Conservation (phyloP, 2,797 vertebrate species). For the Centropyge bicolor region DNA sequence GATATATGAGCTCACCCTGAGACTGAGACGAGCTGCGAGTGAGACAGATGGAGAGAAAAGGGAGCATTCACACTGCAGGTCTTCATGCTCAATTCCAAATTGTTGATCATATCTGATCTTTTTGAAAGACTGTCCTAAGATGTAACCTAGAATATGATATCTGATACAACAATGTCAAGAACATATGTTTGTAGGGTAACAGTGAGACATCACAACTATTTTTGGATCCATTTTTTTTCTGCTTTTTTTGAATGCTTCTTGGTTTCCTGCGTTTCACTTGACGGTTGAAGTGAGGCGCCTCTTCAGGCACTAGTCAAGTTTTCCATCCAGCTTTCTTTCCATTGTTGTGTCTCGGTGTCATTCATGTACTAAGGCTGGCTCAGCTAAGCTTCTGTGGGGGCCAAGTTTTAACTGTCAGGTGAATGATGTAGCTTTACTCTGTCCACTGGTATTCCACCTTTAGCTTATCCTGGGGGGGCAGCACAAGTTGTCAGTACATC, state of each 20-base stretch:
- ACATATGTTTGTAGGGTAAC: neutral
- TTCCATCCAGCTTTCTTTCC: slow-evolving; percentile 55
- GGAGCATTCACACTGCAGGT: slow-evolving; percentile 15
- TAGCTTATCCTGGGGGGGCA: slow-evolving; percentile 24
- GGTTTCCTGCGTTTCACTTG: neutral
- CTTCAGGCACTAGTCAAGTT: slow-evolving; percentile 46
- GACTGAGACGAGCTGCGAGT: slow-evolving; percentile 44
- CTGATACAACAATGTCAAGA: slow-evolving; percentile 12
- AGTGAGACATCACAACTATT: slow-evolving; percentile 13
- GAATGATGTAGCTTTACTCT: slow-evolving; percentile 21
- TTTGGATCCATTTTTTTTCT: neutral
- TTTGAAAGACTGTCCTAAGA: slow-evolving; percentile 21
- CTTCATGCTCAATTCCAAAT: slow-evolving; percentile 39
- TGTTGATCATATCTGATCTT: slow-evolving; percentile 47
- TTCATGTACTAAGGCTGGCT: slow-evolving; percentile 52
- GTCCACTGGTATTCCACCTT: slow-evolving; percentile 26
- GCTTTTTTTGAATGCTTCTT: neutral
- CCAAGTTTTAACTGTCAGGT: slow-evolving; percentile 37
- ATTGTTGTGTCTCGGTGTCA: slow-evolving; percentile 53
- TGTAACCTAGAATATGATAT: slow-evolving; percentile 32
- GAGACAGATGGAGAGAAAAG: slow-evolving; percentile 24
- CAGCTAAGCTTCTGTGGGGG: neutral
- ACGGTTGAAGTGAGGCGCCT: neutral
- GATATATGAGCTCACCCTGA: slow-evolving; percentile 65
- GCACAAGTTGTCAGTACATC: neutral